These are phyloP conservation scores for Drosophila recens DNA, from an alignment of 2,888 invertebrate species.

Conservation along the genomic window DNA sequence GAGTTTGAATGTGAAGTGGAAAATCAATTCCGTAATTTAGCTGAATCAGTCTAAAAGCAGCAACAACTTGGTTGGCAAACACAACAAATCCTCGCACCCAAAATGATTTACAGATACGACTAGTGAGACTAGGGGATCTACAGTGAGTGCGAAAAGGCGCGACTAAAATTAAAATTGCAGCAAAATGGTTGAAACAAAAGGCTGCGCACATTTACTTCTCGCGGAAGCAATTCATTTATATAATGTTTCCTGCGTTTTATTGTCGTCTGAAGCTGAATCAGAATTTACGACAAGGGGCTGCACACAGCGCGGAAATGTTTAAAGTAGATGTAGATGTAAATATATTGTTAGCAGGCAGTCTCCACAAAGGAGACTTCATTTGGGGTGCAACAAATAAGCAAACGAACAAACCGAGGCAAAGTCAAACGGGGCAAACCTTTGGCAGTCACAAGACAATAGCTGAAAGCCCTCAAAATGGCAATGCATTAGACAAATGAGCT, in stretches of 20 bases:
- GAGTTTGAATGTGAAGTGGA: background rate
- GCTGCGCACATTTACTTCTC: constrained; percentile 40
- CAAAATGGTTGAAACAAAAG: constrained; percentile 72
- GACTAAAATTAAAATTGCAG: constrained; percentile 75
- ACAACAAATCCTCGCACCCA: background rate
- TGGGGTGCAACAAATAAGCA: constrained; percentile 55
- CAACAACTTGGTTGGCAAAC: constrained; percentile 6
- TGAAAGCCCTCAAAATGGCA: constrained; percentile 10
- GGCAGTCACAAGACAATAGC: constrained; percentile 40
- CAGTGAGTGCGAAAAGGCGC: constrained; percentile 50
- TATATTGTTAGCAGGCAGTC: constrained; percentile 32
- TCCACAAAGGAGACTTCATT: constrained; percentile 10
- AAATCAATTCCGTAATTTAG: constrained; percentile 1
- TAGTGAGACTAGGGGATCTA: background rate
- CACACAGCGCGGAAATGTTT: constrained; percentile 65
- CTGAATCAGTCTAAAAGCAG: constrained; percentile 12
- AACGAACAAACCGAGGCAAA: constrained; percentile 25
- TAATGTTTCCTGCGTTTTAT: constrained; percentile 81
- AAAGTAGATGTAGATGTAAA: constrained; percentile 32
- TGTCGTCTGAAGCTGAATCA: constrained; percentile 67
- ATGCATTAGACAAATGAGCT: constrained; percentile 4
- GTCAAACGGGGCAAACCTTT: constrained; percentile 21
- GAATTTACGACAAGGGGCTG: constrained; percentile 69
- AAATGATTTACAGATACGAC: constrained; percentile 25
- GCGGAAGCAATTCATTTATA: constrained; percentile 81